Conservation (phyloP, 2,113 vertebrate genomes). For the Ceyx cyanopectus region DNA sequence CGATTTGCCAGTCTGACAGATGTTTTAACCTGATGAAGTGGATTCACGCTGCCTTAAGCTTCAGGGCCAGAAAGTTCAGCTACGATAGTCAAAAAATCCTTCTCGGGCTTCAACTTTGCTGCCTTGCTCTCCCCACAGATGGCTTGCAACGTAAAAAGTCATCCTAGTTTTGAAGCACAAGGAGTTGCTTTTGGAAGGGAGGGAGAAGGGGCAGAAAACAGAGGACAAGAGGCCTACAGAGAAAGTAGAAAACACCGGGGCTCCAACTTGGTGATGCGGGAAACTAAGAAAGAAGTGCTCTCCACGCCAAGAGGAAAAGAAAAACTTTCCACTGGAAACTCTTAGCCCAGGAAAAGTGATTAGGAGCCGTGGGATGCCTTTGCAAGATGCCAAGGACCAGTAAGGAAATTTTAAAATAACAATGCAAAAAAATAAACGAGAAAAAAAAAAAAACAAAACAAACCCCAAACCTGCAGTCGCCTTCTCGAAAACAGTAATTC, state of each 20-base stretch:
- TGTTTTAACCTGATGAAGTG: conserved; percentile 59
- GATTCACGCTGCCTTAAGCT: conserved; percentile 33
- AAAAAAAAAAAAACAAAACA: background rate
- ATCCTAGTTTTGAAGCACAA: background rate
- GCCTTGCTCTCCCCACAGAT: background rate
- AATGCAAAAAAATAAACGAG: background rate
- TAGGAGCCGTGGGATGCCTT: background rate
- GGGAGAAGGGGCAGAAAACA: background rate
- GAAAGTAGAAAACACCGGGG: background rate
- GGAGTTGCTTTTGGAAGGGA: background rate
- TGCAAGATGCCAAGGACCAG: background rate
- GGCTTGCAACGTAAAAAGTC: background rate
- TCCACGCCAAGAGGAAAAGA: background rate
- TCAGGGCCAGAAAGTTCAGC: conserved; percentile 26
- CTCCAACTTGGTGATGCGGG: background rate
- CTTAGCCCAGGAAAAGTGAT: background rate
- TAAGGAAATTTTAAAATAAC: background rate
- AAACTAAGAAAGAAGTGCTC: background rate
- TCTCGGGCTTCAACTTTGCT: background rate
- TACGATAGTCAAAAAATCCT: conserved; percentile 29
- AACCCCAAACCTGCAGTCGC: background rate
- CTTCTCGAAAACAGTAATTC: background rate
- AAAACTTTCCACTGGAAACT: conserved; percentile 41
- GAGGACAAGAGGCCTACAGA: background rate
- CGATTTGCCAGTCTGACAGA: conserved; percentile 44